Evolutionary conservation across 2,797 vertebrate species (phyloP).

Genomic region (Parambassis ranga): DNA sequence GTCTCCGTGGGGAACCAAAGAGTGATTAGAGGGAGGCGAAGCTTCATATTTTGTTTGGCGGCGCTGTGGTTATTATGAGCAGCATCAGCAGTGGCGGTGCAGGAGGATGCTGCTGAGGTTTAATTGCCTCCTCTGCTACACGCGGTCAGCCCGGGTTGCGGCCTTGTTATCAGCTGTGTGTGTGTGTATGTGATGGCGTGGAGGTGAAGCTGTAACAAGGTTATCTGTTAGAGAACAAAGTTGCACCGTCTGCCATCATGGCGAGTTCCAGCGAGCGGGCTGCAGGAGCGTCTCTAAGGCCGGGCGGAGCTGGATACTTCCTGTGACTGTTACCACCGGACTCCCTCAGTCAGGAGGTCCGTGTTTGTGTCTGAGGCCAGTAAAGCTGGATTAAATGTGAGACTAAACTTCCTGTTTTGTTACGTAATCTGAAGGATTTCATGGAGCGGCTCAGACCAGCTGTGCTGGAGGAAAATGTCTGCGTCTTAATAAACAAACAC

Average conservation of each 20-base stretch:
- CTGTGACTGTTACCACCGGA: background rate
- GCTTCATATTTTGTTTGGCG: constrained; percentile 34
- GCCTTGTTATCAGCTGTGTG: constrained; percentile 30
- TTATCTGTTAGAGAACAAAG: constrained; percentile 8
- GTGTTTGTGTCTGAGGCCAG: background rate
- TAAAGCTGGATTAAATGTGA: background rate
- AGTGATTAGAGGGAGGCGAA: constrained; percentile 23
- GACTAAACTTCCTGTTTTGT: background rate
- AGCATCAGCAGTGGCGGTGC: constrained; percentile 10
- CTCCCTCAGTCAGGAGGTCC: background rate
- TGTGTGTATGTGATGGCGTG: background rate
- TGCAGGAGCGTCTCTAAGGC: too few relatives aligned
- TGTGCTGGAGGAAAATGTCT: too few relatives aligned
- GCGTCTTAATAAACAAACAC: too few relatives aligned
- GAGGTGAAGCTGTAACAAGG: constrained; percentile 21
- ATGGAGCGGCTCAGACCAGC: too few relatives aligned
- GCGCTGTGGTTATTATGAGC: constrained; percentile 21
- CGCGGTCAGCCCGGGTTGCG: constrained; percentile 42
- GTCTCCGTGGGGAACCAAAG: constrained; percentile 15
- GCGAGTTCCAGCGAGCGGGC: too few relatives aligned
- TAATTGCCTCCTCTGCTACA: constrained; percentile 54
- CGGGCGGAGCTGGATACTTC: too few relatives aligned
- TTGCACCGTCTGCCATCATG: background rate
- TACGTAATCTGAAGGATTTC: background rate
- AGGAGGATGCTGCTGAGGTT: constrained; percentile 14